Conservation (phyloP, 2,888 invertebrate species). For the Hydroisotoma schaefferi region DNA sequence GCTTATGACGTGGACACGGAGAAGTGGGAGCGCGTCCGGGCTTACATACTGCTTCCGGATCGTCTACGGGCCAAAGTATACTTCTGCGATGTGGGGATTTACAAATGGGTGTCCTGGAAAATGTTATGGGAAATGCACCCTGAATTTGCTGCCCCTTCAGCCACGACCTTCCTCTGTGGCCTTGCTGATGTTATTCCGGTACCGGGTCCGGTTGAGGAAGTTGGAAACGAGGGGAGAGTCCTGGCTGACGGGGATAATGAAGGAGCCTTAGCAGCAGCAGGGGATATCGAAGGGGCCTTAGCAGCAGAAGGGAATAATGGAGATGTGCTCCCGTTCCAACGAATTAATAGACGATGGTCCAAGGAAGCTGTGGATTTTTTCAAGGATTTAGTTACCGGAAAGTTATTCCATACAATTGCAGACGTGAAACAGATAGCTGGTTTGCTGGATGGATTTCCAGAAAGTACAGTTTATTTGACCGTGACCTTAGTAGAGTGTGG, state of each 20-base stretch:
- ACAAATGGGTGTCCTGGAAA: background rate
- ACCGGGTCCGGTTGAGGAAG: too few species aligned
- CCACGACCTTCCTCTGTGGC: background rate
- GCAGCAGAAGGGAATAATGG: too few species aligned
- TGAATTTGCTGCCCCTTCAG: background rate
- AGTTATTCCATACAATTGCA: background rate
- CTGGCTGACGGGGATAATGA: background rate
- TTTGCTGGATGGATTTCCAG: background rate
- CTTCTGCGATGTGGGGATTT: background rate
- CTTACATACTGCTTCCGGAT: background rate
- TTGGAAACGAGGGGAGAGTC: too few species aligned
- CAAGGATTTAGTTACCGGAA: background rate
- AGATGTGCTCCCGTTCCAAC: too few species aligned
- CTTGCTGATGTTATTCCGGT: background rate
- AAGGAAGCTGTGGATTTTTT: background rate
- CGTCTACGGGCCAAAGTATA: background rate
- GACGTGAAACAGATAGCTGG: background rate
- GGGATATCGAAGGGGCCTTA: too few species aligned
- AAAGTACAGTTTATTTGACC: background rate
- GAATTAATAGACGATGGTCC: too few species aligned
- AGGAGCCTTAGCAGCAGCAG: too few species aligned
- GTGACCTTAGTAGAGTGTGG: background rate
- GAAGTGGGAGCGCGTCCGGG: background rate
- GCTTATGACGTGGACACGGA: background rate
- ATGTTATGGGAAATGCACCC: background rate